Evolutionary conservation across 2,797 vertebrate genomes (phyloP).

Genomic region (Amniataba percoides): DNA sequence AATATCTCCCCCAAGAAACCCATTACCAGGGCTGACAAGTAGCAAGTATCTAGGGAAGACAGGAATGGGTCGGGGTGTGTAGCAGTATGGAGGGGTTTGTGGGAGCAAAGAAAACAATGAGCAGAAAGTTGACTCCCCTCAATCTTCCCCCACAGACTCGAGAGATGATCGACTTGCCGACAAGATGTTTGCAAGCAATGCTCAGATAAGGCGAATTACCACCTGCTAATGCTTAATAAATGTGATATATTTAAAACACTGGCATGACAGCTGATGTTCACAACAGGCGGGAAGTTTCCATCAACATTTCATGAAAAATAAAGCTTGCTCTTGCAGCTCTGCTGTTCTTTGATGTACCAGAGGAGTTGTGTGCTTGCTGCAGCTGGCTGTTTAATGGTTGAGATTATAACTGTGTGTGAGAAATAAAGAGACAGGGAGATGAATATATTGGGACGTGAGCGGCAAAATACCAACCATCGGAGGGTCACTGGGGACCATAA

Average conservation of each 20-base stretch:
- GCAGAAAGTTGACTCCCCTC: conserved; percentile 66
- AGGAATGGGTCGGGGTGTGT: conserved; percentile 45
- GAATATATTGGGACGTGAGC: conserved; percentile 35
- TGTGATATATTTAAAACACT: conserved; percentile 61
- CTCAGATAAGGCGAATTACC: conserved; percentile 70
- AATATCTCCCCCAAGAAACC: conserved; percentile 86
- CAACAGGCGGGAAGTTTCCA: conserved; percentile 43
- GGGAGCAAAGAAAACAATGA: conserved; percentile 68
- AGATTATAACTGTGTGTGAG: conserved; percentile 48
- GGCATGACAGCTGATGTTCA: conserved; percentile 48
- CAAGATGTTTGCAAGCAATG: conserved; percentile 74
- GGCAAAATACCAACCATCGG: conserved; percentile 30
- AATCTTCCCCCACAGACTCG: conserved; percentile 38
- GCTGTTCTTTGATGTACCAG: conserved; percentile 56
- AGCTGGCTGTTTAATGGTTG: conserved; percentile 60
- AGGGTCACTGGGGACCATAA: conserved; percentile 29
- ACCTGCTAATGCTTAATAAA: conserved; percentile 68
- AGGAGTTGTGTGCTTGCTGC: conserved; percentile 48
- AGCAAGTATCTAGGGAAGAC: conserved; percentile 71
- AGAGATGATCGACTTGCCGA: conserved; percentile 44
- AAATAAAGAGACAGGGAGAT: conserved; percentile 37
- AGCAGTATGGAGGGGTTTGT: conserved; percentile 37
- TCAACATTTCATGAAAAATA: conserved; percentile 63
- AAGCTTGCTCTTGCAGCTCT: conserved; percentile 62
- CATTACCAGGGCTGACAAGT: conserved; percentile 85